Percentiles rank a stretch among this genome's conserved stretches.
Conservation (phyloP, 2,113 vertebrate species). For the Odocoileus virginianus region DNA sequence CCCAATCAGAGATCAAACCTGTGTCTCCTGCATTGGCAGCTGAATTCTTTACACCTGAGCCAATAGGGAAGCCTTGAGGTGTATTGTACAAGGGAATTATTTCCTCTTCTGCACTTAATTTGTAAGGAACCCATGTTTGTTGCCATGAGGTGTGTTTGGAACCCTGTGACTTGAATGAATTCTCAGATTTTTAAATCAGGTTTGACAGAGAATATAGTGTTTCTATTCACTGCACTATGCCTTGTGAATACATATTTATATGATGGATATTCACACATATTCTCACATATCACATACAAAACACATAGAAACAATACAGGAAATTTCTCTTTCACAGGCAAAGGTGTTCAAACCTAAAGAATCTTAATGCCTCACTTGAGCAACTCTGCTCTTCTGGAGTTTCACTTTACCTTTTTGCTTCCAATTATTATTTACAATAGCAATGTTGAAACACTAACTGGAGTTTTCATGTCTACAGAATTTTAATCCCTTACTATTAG, state of each 20-base stretch:
- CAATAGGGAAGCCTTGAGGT: background rate
- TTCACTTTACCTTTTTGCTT: background rate
- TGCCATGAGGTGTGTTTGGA: background rate
- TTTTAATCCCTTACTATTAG: background rate
- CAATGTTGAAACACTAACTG: background rate
- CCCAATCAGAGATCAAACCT: background rate
- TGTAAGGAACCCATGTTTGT: background rate
- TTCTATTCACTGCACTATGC: background rate
- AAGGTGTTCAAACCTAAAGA: background rate
- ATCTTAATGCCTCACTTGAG: background rate
- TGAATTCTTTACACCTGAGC: background rate
- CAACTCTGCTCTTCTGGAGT: background rate
- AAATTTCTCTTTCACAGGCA: background rate
- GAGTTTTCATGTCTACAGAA: background rate
- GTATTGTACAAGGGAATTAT: background rate
- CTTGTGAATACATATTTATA: background rate
- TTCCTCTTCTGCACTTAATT: background rate
- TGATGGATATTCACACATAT: background rate
- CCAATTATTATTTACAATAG: background rate
- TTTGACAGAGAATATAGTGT: background rate
- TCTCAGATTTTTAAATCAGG: background rate
- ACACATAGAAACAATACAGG: no score
- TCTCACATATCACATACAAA: background rate
- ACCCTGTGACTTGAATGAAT: background rate
- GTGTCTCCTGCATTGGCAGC: background rate